Evolutionary conservation across 2,797 vertebrate genomes (phyloP).

Genomic region (Danio jaintianensis): DNA sequence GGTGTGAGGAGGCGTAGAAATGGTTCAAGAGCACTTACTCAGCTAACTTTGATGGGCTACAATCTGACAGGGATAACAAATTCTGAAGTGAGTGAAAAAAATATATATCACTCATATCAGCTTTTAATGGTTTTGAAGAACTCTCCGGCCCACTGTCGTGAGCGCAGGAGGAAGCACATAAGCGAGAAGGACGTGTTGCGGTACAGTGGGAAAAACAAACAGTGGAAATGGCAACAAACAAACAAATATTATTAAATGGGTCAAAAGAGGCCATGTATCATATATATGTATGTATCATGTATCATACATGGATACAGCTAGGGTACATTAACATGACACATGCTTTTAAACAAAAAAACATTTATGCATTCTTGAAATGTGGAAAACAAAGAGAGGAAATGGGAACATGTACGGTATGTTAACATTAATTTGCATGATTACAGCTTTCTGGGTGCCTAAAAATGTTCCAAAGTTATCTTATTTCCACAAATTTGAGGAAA

Average conservation of each 20-base stretch:
- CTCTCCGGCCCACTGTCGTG: constrained; percentile 55
- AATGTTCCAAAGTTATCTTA: too few species aligned
- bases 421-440: too few species aligned
- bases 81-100: constrained; percentile 61
- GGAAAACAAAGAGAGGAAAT: not conserved
- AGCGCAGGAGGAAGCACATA: constrained; percentile 49
- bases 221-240: constrained; percentile 8
- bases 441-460: too few species aligned
- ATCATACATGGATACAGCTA: too few species aligned
- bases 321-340: too few species aligned
- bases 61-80: constrained; percentile 68
- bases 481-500: too few species aligned
- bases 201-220: constrained; percentile 29
- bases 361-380: too few species aligned
- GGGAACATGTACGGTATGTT: too few species aligned
- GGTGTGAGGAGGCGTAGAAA: constrained; percentile 75
- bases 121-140: constrained; percentile 68
- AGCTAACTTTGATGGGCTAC: constrained; percentile 70
- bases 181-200: constrained; percentile 22
- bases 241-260: not conserved
- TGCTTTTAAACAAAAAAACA: too few species aligned
- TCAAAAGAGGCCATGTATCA: not conserved
- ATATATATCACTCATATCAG: constrained; percentile 62
- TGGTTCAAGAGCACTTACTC: constrained; percentile 78
- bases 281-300: not conserved